Percentiles rank a stretch among this genome's conserved stretches.
phyloP scores from a whole-genome alignment of 2,113 vertebrate genomes.

The Progne subis region DNA sequence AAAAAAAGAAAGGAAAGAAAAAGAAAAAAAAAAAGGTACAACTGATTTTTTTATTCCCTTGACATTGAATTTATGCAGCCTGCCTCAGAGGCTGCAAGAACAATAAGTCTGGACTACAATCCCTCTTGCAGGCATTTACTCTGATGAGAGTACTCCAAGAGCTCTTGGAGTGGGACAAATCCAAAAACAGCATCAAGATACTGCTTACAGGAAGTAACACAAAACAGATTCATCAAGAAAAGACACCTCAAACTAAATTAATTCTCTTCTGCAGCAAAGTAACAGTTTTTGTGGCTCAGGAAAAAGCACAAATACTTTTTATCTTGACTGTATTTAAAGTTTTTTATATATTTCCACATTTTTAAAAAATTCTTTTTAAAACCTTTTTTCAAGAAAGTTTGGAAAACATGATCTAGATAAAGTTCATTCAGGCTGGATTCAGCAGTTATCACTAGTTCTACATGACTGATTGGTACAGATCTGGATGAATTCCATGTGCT shows the following conservation, averaged over 20 bases:
- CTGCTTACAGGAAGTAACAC: neutral
- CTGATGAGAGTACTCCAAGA: neutral
- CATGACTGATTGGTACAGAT: neutral
- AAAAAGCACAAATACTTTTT: neutral
- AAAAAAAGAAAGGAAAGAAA: too few relatives aligned
- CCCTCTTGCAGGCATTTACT: neutral
- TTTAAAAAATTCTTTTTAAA: neutral
- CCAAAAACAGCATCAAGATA: neutral
- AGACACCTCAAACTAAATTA: neutral
- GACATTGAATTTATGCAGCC: neutral
- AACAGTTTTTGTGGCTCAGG: neutral
- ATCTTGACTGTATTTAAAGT: neutral
- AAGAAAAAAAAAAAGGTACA: neutral
- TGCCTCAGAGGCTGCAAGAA: neutral
- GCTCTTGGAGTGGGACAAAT: neutral
- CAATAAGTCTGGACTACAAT: neutral
- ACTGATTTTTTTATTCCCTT: neutral
- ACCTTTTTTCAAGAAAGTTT: neutral
- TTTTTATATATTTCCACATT: neutral
- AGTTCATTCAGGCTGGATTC: neutral
- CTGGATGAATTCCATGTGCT: neutral
- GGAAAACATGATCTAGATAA: neutral
- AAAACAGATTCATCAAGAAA: neutral
- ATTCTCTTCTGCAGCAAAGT: neutral
- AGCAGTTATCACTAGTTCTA: neutral